Conservation (phyloP, 2,797 vertebrate genomes). For the Mastacembelus armatus region DNA sequence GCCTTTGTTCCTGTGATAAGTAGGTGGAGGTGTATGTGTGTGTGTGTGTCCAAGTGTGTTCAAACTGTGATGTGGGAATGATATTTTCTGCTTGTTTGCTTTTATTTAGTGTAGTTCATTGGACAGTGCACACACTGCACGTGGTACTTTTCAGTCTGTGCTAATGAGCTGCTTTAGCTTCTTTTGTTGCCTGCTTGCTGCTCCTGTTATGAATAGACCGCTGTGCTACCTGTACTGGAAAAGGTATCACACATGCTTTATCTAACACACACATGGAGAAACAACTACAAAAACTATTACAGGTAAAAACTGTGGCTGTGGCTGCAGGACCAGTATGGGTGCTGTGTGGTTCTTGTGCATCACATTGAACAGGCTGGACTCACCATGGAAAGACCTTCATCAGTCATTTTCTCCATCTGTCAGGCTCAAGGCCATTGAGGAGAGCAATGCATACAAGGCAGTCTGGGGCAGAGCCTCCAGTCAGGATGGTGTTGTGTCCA, state of each 20-base stretch:
- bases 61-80: background rate
- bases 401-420: background rate
- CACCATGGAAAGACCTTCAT: background rate
- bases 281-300: background rate
- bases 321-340: background rate
- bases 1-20: slow-evolving; percentile 94
- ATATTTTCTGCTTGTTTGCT: background rate
- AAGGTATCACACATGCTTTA: too few species aligned
- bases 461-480: slow-evolving; percentile 80
- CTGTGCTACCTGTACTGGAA: background rate
- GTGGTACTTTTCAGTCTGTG: too few species aligned
- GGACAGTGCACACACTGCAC: background rate
- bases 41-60: background rate
- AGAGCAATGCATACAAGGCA: slow-evolving; percentile 81
- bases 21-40: slow-evolving; percentile 66
- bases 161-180: background rate
- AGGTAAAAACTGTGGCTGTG: background rate
- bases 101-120: background rate
- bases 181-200: slow-evolving; percentile 24
- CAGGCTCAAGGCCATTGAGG: slow-evolving; percentile 85
- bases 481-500: slow-evolving; percentile 84
- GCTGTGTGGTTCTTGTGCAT: background rate
- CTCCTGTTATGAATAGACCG: background rate
- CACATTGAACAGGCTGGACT: background rate
- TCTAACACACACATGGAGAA: background rate